A percentile compares a stretch with the other conserved stretches of the same genome.
Conservation (phyloP, 1,140 invertebrate genomes). For the Melanaphis sacchari region DNA sequence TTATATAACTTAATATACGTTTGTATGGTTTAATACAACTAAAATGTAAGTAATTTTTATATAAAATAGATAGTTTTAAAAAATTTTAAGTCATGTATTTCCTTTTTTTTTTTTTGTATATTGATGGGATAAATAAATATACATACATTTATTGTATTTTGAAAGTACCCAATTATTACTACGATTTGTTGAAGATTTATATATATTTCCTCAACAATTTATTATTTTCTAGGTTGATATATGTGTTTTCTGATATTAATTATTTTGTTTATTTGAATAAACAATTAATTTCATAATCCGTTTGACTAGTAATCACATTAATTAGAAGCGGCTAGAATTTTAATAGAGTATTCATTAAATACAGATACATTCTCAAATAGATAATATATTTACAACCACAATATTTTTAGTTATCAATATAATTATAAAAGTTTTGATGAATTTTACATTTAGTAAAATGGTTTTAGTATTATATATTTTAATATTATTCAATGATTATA, state of each 20-base stretch:
- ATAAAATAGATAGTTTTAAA: not conserved
- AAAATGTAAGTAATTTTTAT: slow-evolving; percentile 24
- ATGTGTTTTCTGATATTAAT: not conserved
- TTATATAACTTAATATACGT: not conserved
- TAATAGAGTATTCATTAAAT: not conserved
- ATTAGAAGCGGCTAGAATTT: not conserved
- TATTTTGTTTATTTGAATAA: not conserved
- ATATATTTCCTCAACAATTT: not conserved
- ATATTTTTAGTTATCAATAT: not conserved
- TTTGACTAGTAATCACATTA: not conserved
- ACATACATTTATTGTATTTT: not conserved
- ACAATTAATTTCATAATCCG: not conserved
- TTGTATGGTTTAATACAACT: not conserved
- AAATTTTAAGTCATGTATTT: not conserved
- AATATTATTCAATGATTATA: not conserved
- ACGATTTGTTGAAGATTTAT: not conserved
- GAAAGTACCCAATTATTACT: not conserved
- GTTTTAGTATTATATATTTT: not conserved
- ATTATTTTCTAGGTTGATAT: not conserved
- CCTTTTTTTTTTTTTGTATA: not conserved
- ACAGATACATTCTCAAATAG: not conserved
- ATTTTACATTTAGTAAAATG: not conserved
- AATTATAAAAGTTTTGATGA: not conserved
- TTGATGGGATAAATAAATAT: not conserved
- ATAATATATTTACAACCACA: not conserved